Evolutionary conservation across 1,140 invertebrate genomes (phyloP).

Genomic region (Drosophila guanche): DNA sequence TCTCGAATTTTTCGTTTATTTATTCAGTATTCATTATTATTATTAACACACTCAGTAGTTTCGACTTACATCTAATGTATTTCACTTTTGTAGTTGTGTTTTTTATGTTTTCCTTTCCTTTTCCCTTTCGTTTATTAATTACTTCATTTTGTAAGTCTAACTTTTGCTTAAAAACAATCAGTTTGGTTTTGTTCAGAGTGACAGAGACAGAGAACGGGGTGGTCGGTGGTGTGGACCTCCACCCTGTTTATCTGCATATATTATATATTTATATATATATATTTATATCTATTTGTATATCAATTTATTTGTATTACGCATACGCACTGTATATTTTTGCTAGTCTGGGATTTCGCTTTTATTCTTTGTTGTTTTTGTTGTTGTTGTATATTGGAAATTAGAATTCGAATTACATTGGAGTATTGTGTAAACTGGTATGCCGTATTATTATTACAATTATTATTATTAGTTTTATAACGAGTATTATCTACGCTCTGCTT

Average conservation of each 20-base stretch:
- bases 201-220: conserved; percentile 47
- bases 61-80: conserved; percentile 72
- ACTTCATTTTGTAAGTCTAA: conserved; percentile 60
- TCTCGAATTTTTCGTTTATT: conserved; percentile 63
- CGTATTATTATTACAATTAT: conserved; percentile 43
- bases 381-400: conserved; percentile 60
- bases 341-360: conserved; percentile 61
- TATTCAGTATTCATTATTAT: conserved; percentile 71
- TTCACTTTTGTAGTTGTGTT: conserved; percentile 12
- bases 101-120: conserved; percentile 31
- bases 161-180: conserved; percentile 74
- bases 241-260: conserved; percentile 34
- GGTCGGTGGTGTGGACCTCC: background rate
- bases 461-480: conserved; percentile 19
- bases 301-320: conserved; percentile 68
- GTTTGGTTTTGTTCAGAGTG: conserved; percentile 69
- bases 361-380: conserved; percentile 28
- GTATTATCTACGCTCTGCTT: conserved; percentile 6
- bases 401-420: conserved; percentile 61
- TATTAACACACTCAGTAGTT: conserved; percentile 82
- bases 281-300: conserved; percentile 25
- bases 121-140: conserved; percentile 27
- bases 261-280: conserved; percentile 22
- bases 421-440: conserved; percentile 57
- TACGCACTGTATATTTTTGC: conserved; percentile 74